Evolutionary conservation across 2,888 invertebrate genomes (phyloP).

Genomic region (Tiliacea citrago): DNA sequence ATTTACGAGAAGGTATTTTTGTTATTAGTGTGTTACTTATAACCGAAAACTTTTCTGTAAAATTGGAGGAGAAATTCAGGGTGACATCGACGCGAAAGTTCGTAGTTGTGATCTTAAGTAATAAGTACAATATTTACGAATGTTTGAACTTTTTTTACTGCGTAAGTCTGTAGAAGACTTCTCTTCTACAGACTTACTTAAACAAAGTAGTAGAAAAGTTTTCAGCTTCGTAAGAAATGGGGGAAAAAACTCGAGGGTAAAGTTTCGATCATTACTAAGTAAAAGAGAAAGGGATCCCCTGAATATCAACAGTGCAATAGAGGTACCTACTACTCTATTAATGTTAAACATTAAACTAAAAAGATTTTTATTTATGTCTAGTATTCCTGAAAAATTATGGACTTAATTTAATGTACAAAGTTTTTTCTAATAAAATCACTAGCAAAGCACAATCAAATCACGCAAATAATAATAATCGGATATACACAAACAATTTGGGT

Average conservation of each 20-base stretch:
- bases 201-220: conserved; percentile 11
- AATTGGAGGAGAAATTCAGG: neutral
- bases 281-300: neutral
- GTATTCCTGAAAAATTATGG: no score
- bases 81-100: neutral
- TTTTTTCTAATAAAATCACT: neutral
- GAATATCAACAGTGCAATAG: neutral
- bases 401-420: no score
- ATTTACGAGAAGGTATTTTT: no score
- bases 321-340: no score
- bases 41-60: neutral
- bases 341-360: no score
- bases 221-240: neutral
- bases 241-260: neutral
- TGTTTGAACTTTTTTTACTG: conserved; percentile 16
- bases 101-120: neutral
- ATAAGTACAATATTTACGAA: conserved; percentile 29
- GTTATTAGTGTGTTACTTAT: neutral
- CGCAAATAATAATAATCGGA: neutral
- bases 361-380: neutral
- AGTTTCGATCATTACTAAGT: conserved; percentile 11
- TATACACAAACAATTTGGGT: neutral
- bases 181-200: no score
- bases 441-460: neutral
- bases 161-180: neutral